phyloP scores from a whole-genome alignment of 2,113 vertebrate genomes.

The Actinemys pallida region DNA sequence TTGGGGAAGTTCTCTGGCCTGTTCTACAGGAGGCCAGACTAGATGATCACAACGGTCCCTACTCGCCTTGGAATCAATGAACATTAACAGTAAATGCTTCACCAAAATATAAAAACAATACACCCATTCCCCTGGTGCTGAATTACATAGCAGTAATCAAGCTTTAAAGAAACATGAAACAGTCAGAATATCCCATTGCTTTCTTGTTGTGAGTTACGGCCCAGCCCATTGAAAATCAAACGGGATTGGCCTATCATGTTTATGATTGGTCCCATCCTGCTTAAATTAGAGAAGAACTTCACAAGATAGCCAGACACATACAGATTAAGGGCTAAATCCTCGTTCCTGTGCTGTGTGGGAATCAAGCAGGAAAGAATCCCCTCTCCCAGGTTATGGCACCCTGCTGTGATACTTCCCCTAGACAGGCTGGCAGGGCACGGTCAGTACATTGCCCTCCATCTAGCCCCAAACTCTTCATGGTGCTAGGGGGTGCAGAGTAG shows the following conservation, averaged over 20 bases:
- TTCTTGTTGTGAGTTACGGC: too few species aligned
- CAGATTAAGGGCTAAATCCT: background rate
- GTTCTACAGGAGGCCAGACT: background rate
- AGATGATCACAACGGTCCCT: background rate
- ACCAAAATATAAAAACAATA: background rate
- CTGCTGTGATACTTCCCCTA: background rate
- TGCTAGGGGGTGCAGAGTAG: accelerated
- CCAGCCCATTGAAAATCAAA: too few species aligned
- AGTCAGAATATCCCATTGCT: background rate
- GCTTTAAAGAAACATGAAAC: background rate
- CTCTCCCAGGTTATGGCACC: background rate
- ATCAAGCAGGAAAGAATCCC: background rate
- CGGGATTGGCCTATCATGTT: background rate
- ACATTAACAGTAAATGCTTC: background rate
- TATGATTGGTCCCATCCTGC: background rate
- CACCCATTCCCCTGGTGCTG: background rate
- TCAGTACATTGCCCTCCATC: background rate
- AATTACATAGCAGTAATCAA: background rate
- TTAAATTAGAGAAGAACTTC: background rate
- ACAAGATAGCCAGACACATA: background rate
- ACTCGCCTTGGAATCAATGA: too few species aligned
- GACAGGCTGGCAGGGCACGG: accelerated
- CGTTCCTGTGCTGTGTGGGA: background rate
- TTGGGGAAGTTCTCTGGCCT: background rate
- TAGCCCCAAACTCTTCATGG: background rate